phyloP scores from a whole-genome alignment of 2,888 invertebrate species.

The Phyllotreta striolata region DNA sequence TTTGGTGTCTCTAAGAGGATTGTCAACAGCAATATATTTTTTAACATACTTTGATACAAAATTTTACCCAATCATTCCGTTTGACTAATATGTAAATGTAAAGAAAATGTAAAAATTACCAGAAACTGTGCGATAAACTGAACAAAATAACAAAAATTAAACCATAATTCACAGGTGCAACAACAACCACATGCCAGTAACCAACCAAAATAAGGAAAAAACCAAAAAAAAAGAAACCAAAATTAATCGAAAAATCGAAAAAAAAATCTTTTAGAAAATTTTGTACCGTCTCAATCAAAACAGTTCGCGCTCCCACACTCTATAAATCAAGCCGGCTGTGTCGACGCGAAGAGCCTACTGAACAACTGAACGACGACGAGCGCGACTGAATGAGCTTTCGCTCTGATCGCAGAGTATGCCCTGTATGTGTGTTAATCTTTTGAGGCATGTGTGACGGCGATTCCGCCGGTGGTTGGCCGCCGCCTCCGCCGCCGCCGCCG shows the following conservation, averaged over 20 bases:
- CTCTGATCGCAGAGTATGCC: constrained; percentile 17
- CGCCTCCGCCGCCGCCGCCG: constrained; percentile 19
- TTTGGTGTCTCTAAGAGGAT: too few relatives aligned
- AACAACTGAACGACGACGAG: constrained; percentile 1
- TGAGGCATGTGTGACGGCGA: constrained; percentile 31
- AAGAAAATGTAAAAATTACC: constrained; percentile 26
- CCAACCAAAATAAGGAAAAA: constrained; percentile 8
- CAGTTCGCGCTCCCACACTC: constrained; percentile 22
- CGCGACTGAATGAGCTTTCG: constrained; percentile 26
- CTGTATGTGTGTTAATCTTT: constrained; percentile 35
- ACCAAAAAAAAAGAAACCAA: constrained; percentile 4
- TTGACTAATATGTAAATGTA: background rate
- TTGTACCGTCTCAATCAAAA: constrained; percentile 19
- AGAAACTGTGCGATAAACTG: constrained; percentile 17
- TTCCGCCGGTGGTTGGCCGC: constrained; percentile 36
- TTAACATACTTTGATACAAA: background rate
- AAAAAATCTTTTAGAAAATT: constrained; percentile 6
- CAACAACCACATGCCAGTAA: constrained; percentile 29
- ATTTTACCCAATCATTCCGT: constrained; percentile 5
- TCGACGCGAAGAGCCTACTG: constrained; percentile 30
- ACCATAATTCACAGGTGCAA: constrained; percentile 16
- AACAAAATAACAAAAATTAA: constrained; percentile 21
- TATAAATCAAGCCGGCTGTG: constrained; percentile 27
- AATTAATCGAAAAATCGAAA: constrained; percentile 13
- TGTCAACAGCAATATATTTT: too few relatives aligned